phyloP scores from a whole-genome alignment of 2,888 invertebrate species.

The Agrochola lota region DNA sequence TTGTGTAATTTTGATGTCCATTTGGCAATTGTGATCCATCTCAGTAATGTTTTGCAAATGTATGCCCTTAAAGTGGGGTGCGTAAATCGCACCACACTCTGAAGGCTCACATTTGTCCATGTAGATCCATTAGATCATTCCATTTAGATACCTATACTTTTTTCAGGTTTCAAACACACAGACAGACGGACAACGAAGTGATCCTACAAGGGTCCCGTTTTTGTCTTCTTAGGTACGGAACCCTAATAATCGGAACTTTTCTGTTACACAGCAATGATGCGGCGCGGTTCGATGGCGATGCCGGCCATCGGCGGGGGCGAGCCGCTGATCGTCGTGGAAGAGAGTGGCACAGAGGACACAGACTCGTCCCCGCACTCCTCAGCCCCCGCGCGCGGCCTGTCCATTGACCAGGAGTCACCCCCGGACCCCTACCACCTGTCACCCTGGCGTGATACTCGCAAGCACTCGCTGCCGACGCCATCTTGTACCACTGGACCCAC shows the following conservation, averaged over 20 bases:
- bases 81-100: no score
- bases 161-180: no score
- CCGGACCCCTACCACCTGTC: conserved; percentile 95
- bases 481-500: conserved; percentile 96
- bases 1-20: no score
- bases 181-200: no score
- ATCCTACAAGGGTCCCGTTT: no score
- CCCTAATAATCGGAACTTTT: neutral
- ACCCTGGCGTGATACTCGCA: conserved; percentile 95
- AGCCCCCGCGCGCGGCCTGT: conserved; percentile 91
- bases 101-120: no score
- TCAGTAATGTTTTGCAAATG: no score
- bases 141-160: no score
- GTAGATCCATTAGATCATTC: no score
- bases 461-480: conserved; percentile 96
- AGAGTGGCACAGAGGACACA: conserved; percentile 92
- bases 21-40: no score
- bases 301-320: conserved; percentile 90
- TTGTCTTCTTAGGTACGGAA: no score
- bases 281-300: conserved; percentile 92
- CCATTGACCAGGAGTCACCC: conserved; percentile 94
- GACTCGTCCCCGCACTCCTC: conserved; percentile 90
- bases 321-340: conserved; percentile 96
- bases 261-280: conserved; percentile 88
- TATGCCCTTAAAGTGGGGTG: no score